phyloP scores from a whole-genome alignment of 2,113 vertebrate species.

The Sphaerodactylus townsendi region DNA sequence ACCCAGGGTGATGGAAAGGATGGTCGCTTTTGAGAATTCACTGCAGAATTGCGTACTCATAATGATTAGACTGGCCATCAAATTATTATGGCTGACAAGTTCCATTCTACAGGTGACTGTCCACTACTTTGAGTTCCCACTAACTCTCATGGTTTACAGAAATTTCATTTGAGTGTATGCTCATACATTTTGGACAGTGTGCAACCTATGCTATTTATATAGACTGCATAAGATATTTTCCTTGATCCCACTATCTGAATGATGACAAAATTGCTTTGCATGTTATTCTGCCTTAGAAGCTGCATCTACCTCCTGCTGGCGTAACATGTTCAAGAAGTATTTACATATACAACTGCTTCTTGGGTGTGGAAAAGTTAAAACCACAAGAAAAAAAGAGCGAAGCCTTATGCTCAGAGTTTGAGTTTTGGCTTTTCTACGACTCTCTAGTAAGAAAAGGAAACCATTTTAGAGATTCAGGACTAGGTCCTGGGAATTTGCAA shows the following conservation, averaged over 20 bases:
- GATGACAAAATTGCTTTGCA: neutral
- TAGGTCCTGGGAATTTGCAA: neutral
- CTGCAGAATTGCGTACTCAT: slow-evolving; percentile 1
- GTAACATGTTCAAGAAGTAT: no score
- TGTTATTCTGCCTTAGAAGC: neutral
- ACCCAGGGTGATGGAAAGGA: neutral
- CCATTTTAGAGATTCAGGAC: neutral
- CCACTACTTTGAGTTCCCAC: no score
- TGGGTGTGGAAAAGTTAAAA: no score
- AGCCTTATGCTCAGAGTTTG: neutral
- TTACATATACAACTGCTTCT: no score
- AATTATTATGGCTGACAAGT: neutral
- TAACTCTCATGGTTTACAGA: neutral
- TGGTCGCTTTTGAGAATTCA: slow-evolving; percentile 15
- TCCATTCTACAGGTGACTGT: neutral
- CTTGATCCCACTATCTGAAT: neutral
- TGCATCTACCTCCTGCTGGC: no score
- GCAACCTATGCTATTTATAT: neutral
- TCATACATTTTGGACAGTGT: neutral
- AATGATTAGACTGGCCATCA: neutral
- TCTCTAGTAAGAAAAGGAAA: neutral
- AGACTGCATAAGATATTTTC: neutral
- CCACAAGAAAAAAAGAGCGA: no score
- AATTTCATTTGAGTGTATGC: neutral
- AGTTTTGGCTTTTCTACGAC: neutral